Percentiles rank a stretch among this genome's conserved stretches.
Evolutionary conservation across 2,113 vertebrate genomes (phyloP).

Genomic region (Anolis carolinensis): DNA sequence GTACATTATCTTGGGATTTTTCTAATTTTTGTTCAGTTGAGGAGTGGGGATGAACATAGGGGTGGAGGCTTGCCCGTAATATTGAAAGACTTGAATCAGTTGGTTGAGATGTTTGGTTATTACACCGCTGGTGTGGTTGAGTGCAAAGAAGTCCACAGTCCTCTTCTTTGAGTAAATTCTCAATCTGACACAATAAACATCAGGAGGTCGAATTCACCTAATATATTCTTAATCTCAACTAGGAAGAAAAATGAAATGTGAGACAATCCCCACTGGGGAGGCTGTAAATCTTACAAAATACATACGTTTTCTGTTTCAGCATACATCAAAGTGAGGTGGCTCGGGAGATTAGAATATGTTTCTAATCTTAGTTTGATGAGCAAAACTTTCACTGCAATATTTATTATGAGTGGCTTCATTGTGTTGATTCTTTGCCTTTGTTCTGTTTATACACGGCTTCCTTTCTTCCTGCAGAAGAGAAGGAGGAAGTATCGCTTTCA

Average conservation of each 20-base stretch:
- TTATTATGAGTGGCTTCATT: conserved; percentile 74
- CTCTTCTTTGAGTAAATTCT: conserved; percentile 54
- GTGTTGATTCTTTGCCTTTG: conserved; percentile 79
- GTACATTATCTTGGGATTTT: not conserved
- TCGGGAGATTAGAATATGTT: conserved; percentile 76
- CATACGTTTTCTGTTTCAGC: conserved; percentile 70
- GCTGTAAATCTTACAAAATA: conserved; percentile 70
- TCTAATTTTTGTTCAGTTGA: not conserved
- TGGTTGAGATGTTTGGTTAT: no score
- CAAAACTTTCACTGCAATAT: conserved; percentile 74
- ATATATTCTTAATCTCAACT: conserved; percentile 60
- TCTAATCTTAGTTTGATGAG: conserved; percentile 79
- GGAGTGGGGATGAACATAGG: not conserved
- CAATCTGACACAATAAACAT: conserved; percentile 44
- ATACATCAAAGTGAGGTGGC: conserved; percentile 75
- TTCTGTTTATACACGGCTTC: conserved; percentile 74
- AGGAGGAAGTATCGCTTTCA: conserved; percentile 74
- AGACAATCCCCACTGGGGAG: conserved; percentile 66
- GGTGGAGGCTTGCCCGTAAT: not conserved
- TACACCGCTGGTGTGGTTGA: not conserved
- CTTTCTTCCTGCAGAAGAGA: conserved; percentile 59
- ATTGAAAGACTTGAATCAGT: no score
- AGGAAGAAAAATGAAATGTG: conserved; percentile 39
- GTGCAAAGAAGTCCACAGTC: conserved; percentile 12
- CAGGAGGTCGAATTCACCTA: conserved; percentile 40